Conservation (phyloP, 2,888 invertebrate genomes). For the Ypsolopha scabrella region DNA sequence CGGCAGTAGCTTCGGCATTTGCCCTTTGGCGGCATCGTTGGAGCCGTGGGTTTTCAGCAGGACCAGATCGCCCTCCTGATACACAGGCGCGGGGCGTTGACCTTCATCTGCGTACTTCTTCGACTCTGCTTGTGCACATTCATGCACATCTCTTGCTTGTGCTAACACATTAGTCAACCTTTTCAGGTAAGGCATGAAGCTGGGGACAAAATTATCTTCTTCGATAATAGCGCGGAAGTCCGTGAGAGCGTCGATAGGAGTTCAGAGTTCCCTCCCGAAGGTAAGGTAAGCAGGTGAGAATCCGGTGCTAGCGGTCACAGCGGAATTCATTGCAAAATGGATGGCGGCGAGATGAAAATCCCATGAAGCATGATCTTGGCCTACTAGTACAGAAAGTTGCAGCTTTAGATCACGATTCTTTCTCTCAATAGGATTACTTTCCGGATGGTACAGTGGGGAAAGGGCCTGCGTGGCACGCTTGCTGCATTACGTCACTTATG, state of each 20-base stretch:
- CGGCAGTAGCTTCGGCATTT: constrained; percentile 1
- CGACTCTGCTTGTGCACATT: neutral
- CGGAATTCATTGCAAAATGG: constrained; percentile 12
- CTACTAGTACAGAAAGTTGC: constrained; percentile 12
- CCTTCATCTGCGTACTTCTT: neutral
- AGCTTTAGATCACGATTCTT: constrained; percentile 21
- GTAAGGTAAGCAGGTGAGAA: constrained; percentile 11
- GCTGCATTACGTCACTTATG: constrained; percentile 14
- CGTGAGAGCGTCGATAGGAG: constrained; percentile 6
- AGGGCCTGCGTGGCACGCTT: constrained; percentile 10
- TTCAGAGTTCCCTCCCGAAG: constrained; percentile 12
- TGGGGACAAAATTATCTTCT: neutral
- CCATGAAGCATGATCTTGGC: constrained; percentile 10
- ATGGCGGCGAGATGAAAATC: constrained; percentile 8
- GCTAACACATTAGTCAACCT: neutral
- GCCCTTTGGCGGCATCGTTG: neutral
- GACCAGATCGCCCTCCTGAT: neutral
- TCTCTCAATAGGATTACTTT: constrained; percentile 23
- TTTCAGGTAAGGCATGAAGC: neutral
- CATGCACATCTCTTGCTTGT: neutral
- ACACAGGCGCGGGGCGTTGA: neutral
- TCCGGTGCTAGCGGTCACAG: constrained; percentile 5
- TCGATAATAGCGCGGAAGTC: neutral
- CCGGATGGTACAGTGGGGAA: constrained; percentile 11
- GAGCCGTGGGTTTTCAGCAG: neutral